phyloP scores from a whole-genome alignment of 92 coral and sea anemone genomes.

The Pocillopora meandrina region DNA sequence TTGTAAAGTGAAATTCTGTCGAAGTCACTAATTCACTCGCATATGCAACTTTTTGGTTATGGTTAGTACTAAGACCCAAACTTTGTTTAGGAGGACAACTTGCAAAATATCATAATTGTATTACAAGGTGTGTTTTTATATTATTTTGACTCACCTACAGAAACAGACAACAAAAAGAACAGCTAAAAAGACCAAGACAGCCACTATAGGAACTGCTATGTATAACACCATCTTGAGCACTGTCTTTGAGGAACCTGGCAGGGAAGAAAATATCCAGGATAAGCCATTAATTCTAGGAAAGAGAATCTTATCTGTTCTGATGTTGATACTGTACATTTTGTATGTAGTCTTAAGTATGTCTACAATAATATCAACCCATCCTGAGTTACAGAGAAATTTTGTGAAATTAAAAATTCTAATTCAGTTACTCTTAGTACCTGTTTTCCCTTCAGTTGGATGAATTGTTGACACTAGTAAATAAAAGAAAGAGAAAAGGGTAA shows the following conservation, averaged over 20 bases:
- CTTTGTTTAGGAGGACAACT: too few species aligned
- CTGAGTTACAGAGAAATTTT: not conserved
- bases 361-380: too few species aligned
- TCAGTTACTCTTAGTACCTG: not conserved
- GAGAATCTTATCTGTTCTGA: not conserved
- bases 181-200: constrained; percentile 4
- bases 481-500: not conserved
- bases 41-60: too few species aligned
- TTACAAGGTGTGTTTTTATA: too few species aligned
- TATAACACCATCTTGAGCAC: constrained; percentile 21
- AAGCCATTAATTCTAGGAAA: not conserved
- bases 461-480: not conserved
- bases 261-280: not conserved
- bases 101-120: too few species aligned
- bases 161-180: constrained; percentile 24
- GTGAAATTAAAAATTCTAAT: not conserved
- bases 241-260: not conserved
- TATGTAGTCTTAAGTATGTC: too few species aligned
- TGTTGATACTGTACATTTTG: too few species aligned
- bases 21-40: too few species aligned
- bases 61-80: too few species aligned
- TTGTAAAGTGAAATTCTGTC: too few species aligned
- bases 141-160: constrained; percentile 23
- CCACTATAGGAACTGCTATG: constrained; percentile 37
- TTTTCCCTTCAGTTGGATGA: not conserved